Percentiles rank a stretch among this genome's conserved stretches.
phyloP scores from a whole-genome alignment of 1,140 invertebrate species.

The Brachionus asplanchnoidis region DNA sequence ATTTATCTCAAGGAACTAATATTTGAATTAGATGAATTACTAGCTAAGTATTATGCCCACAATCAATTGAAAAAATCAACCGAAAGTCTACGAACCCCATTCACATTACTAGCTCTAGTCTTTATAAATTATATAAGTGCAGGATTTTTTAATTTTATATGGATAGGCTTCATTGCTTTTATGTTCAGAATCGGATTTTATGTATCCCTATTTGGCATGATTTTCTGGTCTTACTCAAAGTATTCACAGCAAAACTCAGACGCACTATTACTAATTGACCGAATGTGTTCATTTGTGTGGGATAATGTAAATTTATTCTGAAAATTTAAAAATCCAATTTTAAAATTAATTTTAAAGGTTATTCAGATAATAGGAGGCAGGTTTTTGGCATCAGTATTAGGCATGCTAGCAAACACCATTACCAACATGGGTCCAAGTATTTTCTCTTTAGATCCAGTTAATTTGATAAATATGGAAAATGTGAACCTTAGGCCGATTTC shows the following conservation, averaged over 20 bases:
- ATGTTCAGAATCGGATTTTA: background rate
- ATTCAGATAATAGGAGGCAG: background rate
- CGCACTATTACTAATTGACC: background rate
- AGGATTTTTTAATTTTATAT: slow-evolving; percentile 13
- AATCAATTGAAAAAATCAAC: slow-evolving; percentile 83
- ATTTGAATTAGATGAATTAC: slow-evolving; percentile 77
- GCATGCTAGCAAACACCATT: background rate
- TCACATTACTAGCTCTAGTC: background rate
- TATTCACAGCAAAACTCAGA: background rate
- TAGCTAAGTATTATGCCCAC: slow-evolving; percentile 75
- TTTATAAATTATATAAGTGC: background rate
- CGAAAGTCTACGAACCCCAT: background rate
- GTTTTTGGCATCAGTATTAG: background rate
- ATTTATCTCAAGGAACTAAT: slow-evolving; percentile 64
- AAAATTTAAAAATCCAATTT: background rate
- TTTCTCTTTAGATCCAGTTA: background rate
- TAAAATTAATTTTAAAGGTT: background rate
- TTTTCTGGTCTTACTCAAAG: slow-evolving; percentile 2
- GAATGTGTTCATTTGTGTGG: background rate
- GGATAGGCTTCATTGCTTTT: background rate
- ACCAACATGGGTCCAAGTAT: background rate
- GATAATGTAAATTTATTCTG: background rate
- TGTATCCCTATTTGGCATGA: background rate
- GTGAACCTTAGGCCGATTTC: background rate
- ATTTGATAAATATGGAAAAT: background rate